phyloP scores from a whole-genome alignment of 2,797 vertebrate genomes.

The Graptemys geographica region DNA sequence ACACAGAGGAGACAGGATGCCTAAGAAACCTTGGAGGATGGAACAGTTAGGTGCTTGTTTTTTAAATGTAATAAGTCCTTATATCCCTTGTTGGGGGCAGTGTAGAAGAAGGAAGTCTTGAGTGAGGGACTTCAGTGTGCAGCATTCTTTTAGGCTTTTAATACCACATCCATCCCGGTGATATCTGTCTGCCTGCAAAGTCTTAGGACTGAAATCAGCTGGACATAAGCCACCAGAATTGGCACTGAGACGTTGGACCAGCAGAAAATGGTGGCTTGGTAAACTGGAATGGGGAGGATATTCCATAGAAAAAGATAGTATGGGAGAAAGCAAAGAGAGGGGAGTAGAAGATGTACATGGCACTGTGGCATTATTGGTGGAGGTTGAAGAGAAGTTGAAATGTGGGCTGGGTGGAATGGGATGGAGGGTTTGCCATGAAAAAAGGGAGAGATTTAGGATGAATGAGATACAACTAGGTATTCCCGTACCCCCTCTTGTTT shows the following conservation, averaged over 20 bases:
- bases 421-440: constrained; percentile 57
- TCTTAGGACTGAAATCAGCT: neutral
- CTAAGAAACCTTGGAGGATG: no score
- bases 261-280: constrained; percentile 18
- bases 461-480: neutral
- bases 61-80: neutral
- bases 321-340: neutral
- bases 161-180: neutral
- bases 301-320: constrained; percentile 40
- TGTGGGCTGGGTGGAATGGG: constrained; percentile 52
- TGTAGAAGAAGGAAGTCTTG: neutral
- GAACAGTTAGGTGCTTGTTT: neutral
- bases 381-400: constrained; percentile 29
- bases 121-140: neutral
- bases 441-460: constrained; percentile 40
- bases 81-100: neutral
- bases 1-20: neutral
- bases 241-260: constrained; percentile 20
- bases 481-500: constrained; percentile 49
- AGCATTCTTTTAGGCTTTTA: neutral
- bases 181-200: neutral
- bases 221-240: neutral
- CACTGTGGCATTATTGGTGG: constrained; percentile 49
- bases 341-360: constrained; percentile 53
- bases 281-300: constrained; percentile 36